Evolutionary conservation across 2,113 vertebrate genomes (phyloP).

Genomic region (Brevimyrus niger): DNA sequence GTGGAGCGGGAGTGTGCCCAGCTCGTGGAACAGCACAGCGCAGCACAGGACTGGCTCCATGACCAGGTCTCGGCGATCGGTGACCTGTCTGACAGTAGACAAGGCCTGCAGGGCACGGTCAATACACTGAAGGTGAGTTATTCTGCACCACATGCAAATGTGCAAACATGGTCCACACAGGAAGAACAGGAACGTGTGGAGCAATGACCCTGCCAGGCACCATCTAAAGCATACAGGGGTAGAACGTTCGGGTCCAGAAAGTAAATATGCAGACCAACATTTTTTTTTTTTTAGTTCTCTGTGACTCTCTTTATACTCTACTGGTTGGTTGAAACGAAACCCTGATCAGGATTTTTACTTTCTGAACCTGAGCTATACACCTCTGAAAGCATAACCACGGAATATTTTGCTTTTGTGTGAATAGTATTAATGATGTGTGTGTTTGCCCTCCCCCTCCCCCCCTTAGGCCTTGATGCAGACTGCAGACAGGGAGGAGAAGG

Average conservation of each 20-base stretch:
- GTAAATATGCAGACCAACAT: not conserved
- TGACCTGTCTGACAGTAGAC: conserved; percentile 39
- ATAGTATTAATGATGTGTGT: not conserved
- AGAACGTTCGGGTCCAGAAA: not conserved
- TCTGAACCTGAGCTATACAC: not conserved
- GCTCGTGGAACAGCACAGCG: conserved; percentile 61
- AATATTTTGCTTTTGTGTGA: not conserved
- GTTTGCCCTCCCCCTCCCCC: not conserved
- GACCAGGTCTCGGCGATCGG: conserved; percentile 56
- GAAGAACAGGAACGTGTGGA: not conserved
- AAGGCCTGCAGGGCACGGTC: conserved; percentile 41
- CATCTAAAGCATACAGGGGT: not conserved
- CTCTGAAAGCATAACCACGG: not conserved
- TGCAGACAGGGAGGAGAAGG: conserved; percentile 50
- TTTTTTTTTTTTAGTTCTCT: not conserved
- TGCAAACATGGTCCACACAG: not conserved
- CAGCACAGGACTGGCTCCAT: conserved; percentile 62
- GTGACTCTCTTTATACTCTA: not conserved
- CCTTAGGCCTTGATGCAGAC: conserved; percentile 65
- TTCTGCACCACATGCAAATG: not conserved
- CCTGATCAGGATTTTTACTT: not conserved
- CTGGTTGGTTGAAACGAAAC: not conserved
- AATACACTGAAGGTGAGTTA: conserved; percentile 60
- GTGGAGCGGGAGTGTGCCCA: conserved; percentile 53
- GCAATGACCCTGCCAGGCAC: not conserved